Conservation (phyloP, 2,113 vertebrate genomes). For the Hydropotes inermis region DNA sequence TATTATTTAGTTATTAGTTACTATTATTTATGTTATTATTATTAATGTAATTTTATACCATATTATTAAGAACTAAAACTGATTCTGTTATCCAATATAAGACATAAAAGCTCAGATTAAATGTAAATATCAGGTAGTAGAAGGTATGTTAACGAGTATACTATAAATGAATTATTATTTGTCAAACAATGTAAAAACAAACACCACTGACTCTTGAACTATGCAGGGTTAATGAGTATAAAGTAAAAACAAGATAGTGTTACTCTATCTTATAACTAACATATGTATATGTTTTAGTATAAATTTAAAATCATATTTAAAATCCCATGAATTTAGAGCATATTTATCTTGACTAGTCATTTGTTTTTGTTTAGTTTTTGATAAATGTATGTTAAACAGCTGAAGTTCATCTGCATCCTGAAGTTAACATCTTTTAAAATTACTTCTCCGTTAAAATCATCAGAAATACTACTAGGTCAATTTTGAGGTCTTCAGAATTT, state of each 20-base stretch:
- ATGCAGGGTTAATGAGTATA: not conserved
- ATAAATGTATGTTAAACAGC: not conserved
- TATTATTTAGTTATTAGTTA: not conserved
- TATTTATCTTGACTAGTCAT: not conserved
- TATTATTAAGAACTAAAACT: not conserved
- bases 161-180: not conserved
- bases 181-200: not conserved
- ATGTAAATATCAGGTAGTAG: not conserved
- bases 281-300: not conserved
- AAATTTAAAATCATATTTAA: not conserved
- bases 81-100: not conserved
- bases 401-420: not conserved
- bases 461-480: not conserved
- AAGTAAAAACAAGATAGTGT: not conserved
- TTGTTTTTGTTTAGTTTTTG: not conserved
- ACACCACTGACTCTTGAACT: not conserved
- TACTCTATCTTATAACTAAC: not conserved
- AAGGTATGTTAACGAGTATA: not conserved
- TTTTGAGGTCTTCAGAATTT: not conserved
- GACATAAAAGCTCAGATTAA: not conserved
- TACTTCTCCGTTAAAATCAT: not conserved
- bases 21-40: not conserved
- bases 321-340: not conserved
- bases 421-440: not conserved
- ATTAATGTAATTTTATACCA: not conserved